Evolutionary conservation across 2,888 invertebrate genomes (phyloP).

Genomic region (Smittia aterrima): DNA sequence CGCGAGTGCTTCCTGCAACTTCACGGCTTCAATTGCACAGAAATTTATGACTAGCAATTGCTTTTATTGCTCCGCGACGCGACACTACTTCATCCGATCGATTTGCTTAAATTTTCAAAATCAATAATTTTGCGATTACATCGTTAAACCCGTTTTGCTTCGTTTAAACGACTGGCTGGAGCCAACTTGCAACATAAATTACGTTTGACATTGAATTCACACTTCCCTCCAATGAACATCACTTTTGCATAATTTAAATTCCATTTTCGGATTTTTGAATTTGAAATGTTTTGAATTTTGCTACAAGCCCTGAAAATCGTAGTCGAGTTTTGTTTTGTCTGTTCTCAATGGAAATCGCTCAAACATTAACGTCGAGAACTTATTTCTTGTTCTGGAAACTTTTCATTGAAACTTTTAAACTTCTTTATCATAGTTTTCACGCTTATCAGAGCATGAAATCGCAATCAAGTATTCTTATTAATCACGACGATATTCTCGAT

Average conservation of each 20-base stretch:
- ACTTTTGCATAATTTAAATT: constrained; percentile 3
- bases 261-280: not conserved
- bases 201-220: not conserved
- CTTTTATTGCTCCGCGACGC: constrained; percentile 2
- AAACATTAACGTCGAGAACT: no score
- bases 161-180: no score
- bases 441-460: no score
- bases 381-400: no score
- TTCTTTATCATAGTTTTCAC: no score
- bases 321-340: not conserved
- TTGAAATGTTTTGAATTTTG: no score
- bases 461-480: no score
- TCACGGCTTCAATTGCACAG: not conserved
- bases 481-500: no score
- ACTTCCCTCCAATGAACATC: not conserved
- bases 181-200: not conserved
- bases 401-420: no score
- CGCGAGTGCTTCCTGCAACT: constrained; percentile 13
- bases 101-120: not conserved
- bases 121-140: not conserved
- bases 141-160: no score
- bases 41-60: constrained; percentile 19
- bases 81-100: not conserved
- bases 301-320: no score
- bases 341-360: no score